Conservation (phyloP, 2,113 vertebrate genomes). For the Sinocyclocheilus anophthalmus region DNA sequence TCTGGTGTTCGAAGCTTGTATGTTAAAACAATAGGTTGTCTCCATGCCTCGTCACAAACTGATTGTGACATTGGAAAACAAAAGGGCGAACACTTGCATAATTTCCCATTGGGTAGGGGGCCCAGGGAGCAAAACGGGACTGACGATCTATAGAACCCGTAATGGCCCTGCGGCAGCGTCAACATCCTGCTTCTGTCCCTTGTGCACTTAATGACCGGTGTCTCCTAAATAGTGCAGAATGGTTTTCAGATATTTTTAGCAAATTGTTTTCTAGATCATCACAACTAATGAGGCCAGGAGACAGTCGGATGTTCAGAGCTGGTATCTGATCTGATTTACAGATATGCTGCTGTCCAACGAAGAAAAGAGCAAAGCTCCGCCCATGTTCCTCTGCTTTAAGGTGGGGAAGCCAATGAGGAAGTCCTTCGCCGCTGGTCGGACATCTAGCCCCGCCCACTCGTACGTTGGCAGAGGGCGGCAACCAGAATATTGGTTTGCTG, state of each 20-base stretch:
- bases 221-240: neutral
- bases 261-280: neutral
- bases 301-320: neutral
- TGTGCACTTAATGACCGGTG: neutral
- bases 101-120: too few species aligned
- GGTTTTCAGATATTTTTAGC: neutral
- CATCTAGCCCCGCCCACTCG: conserved; percentile 79
- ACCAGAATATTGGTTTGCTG: conserved; percentile 98
- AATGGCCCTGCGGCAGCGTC: neutral
- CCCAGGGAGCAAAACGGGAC: too few species aligned
- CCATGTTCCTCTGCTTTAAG: conserved; percentile 99
- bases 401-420: conserved; percentile 98
- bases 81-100: too few species aligned
- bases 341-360: conserved; percentile 94
- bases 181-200: neutral
- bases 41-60: too few species aligned
- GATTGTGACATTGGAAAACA: too few species aligned
- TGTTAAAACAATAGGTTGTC: too few species aligned
- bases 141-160: too few species aligned
- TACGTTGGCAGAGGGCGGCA: conserved; percentile 59
- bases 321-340: conserved; percentile 71
- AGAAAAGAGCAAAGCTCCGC: conserved; percentile 94
- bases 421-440: conserved; percentile 84
- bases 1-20: too few species aligned
- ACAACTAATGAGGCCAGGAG: neutral